phyloP scores from a whole-genome alignment of 2,113 vertebrate species.

The Raphicerus campestris region DNA sequence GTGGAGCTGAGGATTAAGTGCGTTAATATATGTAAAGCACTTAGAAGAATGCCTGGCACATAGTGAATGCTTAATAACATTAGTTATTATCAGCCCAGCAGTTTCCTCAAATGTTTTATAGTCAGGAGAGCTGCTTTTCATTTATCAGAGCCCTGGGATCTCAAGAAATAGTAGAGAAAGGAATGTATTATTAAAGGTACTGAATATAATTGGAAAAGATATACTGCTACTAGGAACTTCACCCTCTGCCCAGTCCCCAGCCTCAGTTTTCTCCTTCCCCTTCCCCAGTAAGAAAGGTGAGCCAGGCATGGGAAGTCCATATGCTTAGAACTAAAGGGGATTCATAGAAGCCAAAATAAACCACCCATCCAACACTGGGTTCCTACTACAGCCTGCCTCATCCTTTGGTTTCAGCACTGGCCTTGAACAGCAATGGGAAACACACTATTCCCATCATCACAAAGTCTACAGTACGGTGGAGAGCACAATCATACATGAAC shows the following conservation, averaged over 20 bases:
- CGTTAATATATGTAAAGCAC: neutral
- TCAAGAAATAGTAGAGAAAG: neutral
- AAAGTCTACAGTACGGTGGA: neutral
- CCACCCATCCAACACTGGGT: neutral
- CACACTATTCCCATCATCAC: neutral
- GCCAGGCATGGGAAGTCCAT: neutral
- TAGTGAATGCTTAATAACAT: neutral
- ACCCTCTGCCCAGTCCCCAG: neutral
- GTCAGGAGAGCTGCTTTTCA: neutral
- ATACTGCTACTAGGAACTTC: neutral
- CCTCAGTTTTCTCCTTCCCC: too few species aligned
- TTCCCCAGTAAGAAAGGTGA: neutral
- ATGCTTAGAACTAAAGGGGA: neutral
- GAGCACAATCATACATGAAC: neutral
- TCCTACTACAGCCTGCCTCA: neutral
- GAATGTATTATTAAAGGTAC: neutral
- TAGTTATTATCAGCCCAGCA: neutral
- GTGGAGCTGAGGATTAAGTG: neutral
- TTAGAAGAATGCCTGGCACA: neutral
- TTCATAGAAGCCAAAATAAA: neutral
- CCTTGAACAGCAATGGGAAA: neutral
- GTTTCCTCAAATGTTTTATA: neutral
- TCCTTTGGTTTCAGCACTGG: neutral
- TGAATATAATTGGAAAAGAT: neutral
- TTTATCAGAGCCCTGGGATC: neutral